These are phyloP conservation scores for Leucopternis melanops DNA, from an alignment of 2,113 vertebrate species.

Conservation along the genomic window DNA sequence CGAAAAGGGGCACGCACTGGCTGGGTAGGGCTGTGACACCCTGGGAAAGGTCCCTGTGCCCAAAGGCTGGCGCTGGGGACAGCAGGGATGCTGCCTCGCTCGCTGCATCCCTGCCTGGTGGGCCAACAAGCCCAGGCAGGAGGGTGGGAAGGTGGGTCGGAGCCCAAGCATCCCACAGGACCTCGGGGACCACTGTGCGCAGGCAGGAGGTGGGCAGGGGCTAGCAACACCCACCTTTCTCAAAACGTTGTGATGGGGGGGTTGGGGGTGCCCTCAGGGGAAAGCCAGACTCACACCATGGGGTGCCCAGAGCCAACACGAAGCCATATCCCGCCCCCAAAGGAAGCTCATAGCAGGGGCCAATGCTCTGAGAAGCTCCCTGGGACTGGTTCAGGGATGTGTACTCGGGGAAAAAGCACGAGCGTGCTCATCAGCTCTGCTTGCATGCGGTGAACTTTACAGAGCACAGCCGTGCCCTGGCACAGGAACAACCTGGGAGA, in stretches of 20 bases:
- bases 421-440: neutral
- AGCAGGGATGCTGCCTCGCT: accelerated
- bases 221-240: neutral
- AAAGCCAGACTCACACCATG: accelerated
- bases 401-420: neutral
- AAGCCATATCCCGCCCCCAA: accelerated
- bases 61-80: neutral
- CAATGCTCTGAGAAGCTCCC: neutral
- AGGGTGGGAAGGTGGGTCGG: neutral
- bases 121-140: neutral
- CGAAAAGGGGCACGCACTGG: accelerated
- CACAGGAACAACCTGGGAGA: neutral
- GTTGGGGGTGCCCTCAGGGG: no score
- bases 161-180: neutral
- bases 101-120: neutral
- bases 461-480: neutral
- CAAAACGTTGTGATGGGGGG: neutral
- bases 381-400: neutral
- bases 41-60: neutral
- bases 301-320: accelerated
- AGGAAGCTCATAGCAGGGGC: neutral
- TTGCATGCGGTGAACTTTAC: slow-evolving; percentile 25
- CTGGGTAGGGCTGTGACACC: neutral
- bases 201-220: neutral
- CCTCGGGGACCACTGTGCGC: accelerated